Evolutionary conservation across 2,797 vertebrate genomes (phyloP), one percentile per base, ranked within the genome.

Genomic region (Syngnathus acus): DNA sequence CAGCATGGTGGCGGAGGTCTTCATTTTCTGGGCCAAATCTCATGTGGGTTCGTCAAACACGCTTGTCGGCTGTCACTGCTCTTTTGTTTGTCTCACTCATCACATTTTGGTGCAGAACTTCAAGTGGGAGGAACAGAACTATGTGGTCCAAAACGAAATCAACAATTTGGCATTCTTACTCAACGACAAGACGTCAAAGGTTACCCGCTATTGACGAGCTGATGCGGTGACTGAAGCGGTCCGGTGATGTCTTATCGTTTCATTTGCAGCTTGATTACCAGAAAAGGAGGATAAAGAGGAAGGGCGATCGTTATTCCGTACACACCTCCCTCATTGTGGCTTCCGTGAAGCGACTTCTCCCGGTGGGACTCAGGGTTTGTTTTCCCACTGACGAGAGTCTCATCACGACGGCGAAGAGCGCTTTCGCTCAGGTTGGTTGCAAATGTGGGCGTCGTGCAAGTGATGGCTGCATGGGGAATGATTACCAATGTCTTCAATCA

Each of bases 71-170:
- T 65, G n/a, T 51, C 59, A 63, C 1, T 57, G 32, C 9, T 6
- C 5, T 70, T 4, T 53, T 59, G 3, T 51, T 59, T 17, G n/a
- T 58, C 38, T 66, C 65, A 5, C 3, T 4, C 73, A 51, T 42
- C 1, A 26, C 16, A 48, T 26, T 58, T 5, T 21, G 14, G 75
- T 76, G 82, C 81, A 98, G 96, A 97, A 95, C 88, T 98, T 98
- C 89, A 98, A 98, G 87, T 94, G 96, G 81, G 96, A 98, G 83
- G 96, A 98, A 66, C 96, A 98, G 85, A 98, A 95, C 79, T 97
- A 94, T 9, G 94, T 98, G 32, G 93, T 97, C 55, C 95, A 97
- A 87, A 98, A 97, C 85, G 93, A 96, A 87, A 97, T 98, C 85
- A 95, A 95, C 89, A 98, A 95, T 68, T 92, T 94, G 89, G 90